phyloP scores from a whole-genome alignment of 2,797 vertebrate genomes.

The Bryconaethiops microstoma region DNA sequence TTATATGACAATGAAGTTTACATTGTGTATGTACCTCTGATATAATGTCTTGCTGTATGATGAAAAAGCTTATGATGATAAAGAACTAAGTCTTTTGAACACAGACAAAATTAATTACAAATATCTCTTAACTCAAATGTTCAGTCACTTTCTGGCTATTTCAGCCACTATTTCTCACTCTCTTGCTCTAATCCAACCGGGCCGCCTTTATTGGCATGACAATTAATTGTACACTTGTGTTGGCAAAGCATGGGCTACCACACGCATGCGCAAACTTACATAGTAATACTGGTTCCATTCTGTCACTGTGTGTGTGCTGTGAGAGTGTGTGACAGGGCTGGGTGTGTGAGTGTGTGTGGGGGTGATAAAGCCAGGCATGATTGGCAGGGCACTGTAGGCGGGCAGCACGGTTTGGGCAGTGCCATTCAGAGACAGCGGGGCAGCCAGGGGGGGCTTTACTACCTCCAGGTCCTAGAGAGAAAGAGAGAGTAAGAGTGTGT shows the following conservation, averaged over 20 bases:
- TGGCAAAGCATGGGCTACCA: conserved; percentile 1
- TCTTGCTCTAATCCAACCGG: background rate
- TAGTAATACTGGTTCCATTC: conserved; percentile 70
- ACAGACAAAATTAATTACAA: background rate
- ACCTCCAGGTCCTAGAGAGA: conserved; percentile 73
- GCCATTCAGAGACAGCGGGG: conserved; percentile 75
- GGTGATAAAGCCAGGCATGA: conserved; percentile 79
- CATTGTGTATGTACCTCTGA: background rate
- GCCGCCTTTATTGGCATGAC: conserved; percentile 9
- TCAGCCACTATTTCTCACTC: background rate
- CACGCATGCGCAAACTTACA: conserved; percentile 52
- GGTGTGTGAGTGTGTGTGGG: conserved; percentile 66
- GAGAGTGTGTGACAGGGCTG: conserved; percentile 47
- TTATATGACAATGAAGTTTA: background rate
- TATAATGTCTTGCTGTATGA: background rate
- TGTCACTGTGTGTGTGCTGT: conserved; percentile 40
- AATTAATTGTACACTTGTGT: background rate
- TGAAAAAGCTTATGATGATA: background rate
- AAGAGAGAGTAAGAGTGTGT: background rate
- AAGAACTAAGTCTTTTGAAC: background rate
- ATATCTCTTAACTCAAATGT: background rate
- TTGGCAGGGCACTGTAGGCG: conserved; percentile 77
- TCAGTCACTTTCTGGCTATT: background rate
- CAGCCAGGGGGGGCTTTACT: conserved; percentile 72
- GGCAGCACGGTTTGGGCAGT: conserved; percentile 73